Base-by-base conservation (phyloP, 2,888 invertebrate genomes). In the Tipula vernalis region DNA sequence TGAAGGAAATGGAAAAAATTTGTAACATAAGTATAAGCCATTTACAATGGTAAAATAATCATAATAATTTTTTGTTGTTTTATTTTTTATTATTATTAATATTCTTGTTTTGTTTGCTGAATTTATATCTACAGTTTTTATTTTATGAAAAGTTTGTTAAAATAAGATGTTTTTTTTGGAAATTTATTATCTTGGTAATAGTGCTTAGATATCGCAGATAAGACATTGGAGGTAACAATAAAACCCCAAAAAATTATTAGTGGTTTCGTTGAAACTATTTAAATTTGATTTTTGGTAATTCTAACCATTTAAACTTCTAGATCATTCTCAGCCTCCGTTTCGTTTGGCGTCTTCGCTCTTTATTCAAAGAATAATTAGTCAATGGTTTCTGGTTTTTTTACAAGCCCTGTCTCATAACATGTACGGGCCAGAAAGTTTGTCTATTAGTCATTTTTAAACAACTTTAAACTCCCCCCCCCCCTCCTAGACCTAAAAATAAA, bases 21-120 rank as follows among this genome's bases (percentile, higher is more conserved):
- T 71, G 71, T 71, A 71, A 71, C 71, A 71, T 71, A 71, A 71
- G 71, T 71, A 71, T 71, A 71, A 71, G 71, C 71, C 71, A 71
- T 71, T 71, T 71, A 71, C 71, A 71, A 71, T 71, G 71, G 71
- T 71, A 71, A 71, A 71, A 71, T 71, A 71, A 71, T 71, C 18
- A 71, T 71, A 71, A 71, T 71, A 71, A 71, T 71, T 71, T 28
- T 28, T 71, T 71, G 71, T 71, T 71, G 71, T 71, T 71, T 28
- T 71, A 71, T 28, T 71, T 71, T 71, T 71, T 71, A 71, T 71
- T 71, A 71, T 71, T 71, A 71, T 71, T 71, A 71, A 71, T 71
- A 71, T 71, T 71, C 71, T 71, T 71, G 71, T 71, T 71, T 71
- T 71, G 71, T 71, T 71, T 71, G 71, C 71, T 71, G 12, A 71